These are phyloP conservation scores for Heterocephalus glaber DNA, from an alignment of 2,113 vertebrate genomes.

Conservation along the genomic window DNA sequence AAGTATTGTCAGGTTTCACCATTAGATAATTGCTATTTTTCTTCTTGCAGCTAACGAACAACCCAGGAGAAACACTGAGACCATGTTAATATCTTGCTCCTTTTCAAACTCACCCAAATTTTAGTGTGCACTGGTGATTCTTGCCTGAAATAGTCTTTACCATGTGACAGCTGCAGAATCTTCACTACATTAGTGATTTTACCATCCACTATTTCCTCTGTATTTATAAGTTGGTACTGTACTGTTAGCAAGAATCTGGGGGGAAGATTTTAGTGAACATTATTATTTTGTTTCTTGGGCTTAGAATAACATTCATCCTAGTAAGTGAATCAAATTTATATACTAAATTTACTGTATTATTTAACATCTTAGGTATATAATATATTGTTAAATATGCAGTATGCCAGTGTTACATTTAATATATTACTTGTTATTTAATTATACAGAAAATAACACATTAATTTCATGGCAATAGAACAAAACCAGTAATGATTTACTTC, in stretches of 20 bases:
- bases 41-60: not conserved
- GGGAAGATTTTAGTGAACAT: not conserved
- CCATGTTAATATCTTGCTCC: not conserved
- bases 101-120: not conserved
- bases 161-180: not conserved
- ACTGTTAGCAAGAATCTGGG: not conserved
- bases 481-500: not conserved
- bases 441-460: not conserved
- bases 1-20: not conserved
- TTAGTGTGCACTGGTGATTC: not conserved
- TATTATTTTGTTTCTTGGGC: not conserved
- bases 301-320: not conserved
- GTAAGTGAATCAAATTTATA: not conserved
- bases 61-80: not conserved
- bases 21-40: not conserved
- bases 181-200: not conserved
- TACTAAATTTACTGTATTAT: not conserved
- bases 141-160: not conserved
- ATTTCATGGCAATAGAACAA: not conserved
- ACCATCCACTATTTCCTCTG: not conserved
- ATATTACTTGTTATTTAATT: not conserved
- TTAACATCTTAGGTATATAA: not conserved
- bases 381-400: not conserved
- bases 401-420: not conserved
- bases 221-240: not conserved